Evolutionary conservation across 2,888 invertebrate genomes (phyloP).

Genomic region (Cartodere bifasciata): DNA sequence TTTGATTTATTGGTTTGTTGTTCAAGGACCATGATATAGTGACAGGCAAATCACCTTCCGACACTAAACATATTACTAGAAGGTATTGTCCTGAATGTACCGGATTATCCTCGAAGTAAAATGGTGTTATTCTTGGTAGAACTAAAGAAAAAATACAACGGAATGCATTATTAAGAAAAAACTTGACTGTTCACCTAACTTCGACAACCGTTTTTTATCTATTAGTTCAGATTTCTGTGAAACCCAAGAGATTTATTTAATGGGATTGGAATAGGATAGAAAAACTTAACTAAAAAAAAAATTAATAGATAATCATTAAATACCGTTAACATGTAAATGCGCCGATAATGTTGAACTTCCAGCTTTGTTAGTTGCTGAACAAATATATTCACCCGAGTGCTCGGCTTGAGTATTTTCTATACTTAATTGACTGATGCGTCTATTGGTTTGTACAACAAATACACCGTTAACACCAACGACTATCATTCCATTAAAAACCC

Average conservation of each 20-base stretch:
- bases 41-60: conserved; percentile 67
- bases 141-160: no score
- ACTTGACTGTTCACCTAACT: no score
- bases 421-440: conserved; percentile 51
- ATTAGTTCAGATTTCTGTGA: no score
- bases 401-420: conserved; percentile 59
- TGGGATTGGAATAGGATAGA: no score
- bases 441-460: conserved; percentile 45
- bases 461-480: conserved; percentile 37
- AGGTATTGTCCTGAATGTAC: conserved; percentile 32
- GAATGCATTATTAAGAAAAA: no score
- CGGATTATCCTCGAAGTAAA: conserved; percentile 25
- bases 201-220: no score
- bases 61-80: conserved; percentile 51
- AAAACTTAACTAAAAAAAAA: no score
- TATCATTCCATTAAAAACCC: conserved; percentile 45
- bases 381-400: conserved; percentile 62
- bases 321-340: conserved; percentile 28
- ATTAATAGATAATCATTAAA: no score
- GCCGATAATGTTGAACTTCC: conserved; percentile 29
- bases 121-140: conserved; percentile 8
- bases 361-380: conserved; percentile 44
- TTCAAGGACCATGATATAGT: conserved; percentile 62
- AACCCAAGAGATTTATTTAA: no score
- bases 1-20: conserved; percentile 41